These are phyloP conservation scores for Acronicta aceris DNA, from an alignment of 2,888 invertebrate genomes.

Conservation along the genomic window DNA sequence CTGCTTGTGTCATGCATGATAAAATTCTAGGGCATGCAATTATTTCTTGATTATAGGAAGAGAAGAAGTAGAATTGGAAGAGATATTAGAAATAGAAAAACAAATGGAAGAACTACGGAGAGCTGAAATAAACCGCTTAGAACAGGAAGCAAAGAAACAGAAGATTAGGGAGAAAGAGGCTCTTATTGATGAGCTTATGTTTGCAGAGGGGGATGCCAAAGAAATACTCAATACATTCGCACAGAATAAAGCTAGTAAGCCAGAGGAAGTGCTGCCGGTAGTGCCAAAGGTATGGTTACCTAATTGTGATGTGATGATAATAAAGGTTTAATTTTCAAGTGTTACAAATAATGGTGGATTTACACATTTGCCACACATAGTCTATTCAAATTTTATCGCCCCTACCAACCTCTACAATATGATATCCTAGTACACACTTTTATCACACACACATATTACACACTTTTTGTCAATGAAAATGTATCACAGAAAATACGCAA, in stretches of 20 bases:
- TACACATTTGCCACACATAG: too few relatives aligned
- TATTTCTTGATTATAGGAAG: conserved; percentile 80
- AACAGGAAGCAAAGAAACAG: conserved; percentile 93
- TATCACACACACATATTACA: too few relatives aligned
- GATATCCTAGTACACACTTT: too few relatives aligned
- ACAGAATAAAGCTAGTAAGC: conserved; percentile 91
- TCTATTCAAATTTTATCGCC: too few relatives aligned
- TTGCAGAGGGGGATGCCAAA: conserved; percentile 96
- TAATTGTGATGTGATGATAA: too few relatives aligned
- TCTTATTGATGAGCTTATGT: conserved; percentile 98
- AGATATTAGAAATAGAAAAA: conserved; percentile 94
- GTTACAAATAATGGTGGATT: too few relatives aligned
- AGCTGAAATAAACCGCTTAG: conserved; percentile 91
- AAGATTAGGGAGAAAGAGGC: conserved; percentile 97
- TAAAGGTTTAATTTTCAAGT: too few relatives aligned
- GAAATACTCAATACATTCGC: conserved; percentile 95
- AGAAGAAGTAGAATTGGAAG: conserved; percentile 96
- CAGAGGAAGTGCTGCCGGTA: conserved; percentile 87
- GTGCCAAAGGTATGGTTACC: conserved; percentile 82
- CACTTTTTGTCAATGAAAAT: too few relatives aligned
- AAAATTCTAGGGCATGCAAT: not conserved
- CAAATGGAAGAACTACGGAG: conserved; percentile 93
- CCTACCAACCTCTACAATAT: too few relatives aligned
- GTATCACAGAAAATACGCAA: too few relatives aligned
- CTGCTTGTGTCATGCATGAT: too few relatives aligned